These are phyloP conservation scores for Phalacrocorax brasilianus DNA, from an alignment of 2,113 vertebrate species.

Conservation along the genomic window DNA sequence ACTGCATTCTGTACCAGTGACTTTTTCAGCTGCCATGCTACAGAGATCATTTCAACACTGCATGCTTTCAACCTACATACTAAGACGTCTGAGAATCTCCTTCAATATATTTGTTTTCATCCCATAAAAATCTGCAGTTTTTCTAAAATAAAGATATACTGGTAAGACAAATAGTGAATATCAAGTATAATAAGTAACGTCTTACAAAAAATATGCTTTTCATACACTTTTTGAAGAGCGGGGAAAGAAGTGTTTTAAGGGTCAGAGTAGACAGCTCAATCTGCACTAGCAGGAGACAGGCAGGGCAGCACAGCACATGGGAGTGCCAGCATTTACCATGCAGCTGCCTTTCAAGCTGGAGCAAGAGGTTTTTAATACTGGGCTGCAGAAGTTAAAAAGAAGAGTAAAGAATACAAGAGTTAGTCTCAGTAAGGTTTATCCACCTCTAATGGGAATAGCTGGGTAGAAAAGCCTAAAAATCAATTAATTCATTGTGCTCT, in stretches of 20 bases:
- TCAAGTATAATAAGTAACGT: not conserved
- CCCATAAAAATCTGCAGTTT: not conserved
- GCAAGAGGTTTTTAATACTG: not conserved
- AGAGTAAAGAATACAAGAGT: not conserved
- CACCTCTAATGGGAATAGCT: not conserved
- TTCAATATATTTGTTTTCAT: not conserved
- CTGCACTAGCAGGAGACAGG: not conserved
- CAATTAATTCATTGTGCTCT: not conserved
- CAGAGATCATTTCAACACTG: not conserved
- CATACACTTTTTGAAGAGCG: not conserved
- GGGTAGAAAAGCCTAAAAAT: not conserved
- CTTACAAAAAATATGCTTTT: not conserved
- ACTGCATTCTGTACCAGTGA: not conserved
- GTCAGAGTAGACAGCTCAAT: not conserved
- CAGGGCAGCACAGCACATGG: not conserved
- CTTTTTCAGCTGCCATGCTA: not conserved
- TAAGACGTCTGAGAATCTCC: not conserved
- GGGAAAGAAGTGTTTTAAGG: not conserved
- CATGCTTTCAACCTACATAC: rapidly evolving
- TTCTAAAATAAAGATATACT: too few relatives aligned
- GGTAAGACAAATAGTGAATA: not conserved
- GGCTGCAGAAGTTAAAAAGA: not conserved
- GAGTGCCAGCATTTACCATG: not conserved
- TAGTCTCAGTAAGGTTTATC: not conserved
- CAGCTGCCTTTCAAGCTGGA: not conserved